Evolutionary conservation across 2,113 vertebrate species (phyloP).

Genomic region (Petroica traversi): DNA sequence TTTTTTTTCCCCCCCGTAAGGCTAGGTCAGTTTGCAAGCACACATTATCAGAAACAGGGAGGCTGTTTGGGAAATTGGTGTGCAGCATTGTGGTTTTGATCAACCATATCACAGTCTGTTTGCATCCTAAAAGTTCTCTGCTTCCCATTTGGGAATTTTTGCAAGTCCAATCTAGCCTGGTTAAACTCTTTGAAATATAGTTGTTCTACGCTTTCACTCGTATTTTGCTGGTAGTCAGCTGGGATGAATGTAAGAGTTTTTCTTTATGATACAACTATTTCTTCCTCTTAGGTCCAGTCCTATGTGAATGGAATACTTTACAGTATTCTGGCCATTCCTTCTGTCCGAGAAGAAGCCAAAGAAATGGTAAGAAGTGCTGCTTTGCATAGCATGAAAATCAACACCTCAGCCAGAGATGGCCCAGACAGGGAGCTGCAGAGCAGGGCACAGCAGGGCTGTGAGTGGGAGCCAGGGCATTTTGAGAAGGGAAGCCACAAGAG

Average conservation of each 20-base stretch:
- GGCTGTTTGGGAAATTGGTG: background rate
- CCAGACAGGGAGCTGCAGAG: background rate
- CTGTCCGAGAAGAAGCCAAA: conserved; percentile 88
- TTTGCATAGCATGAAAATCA: background rate
- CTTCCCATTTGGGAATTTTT: background rate
- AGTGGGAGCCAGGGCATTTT: background rate
- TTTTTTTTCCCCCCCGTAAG: no score
- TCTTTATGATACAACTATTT: background rate
- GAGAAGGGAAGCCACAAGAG: background rate
- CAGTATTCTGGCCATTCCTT: conserved; percentile 87
- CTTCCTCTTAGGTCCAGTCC: conserved; percentile 81
- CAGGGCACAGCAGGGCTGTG: background rate
- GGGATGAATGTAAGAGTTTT: background rate
- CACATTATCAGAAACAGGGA: background rate
- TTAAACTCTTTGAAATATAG: background rate
- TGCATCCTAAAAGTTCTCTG: background rate
- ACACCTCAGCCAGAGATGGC: background rate
- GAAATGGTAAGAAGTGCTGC: conserved; percentile 85
- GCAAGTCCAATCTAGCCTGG: background rate
- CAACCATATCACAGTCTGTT: background rate
- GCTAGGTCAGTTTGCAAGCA: background rate
- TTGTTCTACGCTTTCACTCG: background rate
- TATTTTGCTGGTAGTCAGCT: background rate
- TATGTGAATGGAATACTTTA: conserved; percentile 95
- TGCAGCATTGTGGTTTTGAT: background rate